Evolutionary conservation across 2,797 vertebrate genomes (phyloP).

Genomic region (Masticophis lateralis): DNA sequence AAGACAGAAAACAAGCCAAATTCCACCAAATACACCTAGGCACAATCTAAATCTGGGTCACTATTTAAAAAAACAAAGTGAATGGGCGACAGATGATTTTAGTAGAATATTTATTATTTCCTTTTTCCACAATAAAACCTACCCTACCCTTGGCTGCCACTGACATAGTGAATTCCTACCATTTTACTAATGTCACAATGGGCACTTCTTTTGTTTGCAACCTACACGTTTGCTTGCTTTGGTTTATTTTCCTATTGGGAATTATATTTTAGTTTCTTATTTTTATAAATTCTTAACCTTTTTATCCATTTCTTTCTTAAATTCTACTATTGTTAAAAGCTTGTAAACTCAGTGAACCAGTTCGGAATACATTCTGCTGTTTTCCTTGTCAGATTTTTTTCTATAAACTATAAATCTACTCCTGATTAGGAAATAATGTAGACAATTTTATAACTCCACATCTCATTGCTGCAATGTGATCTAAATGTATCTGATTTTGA

Average conservation of each 20-base stretch:
- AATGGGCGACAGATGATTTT: neutral
- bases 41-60: neutral
- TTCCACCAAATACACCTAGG: neutral
- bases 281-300: neutral
- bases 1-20: neutral
- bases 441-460: neutral
- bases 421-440: neutral
- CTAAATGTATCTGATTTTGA: neutral
- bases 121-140: neutral
- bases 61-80: neutral
- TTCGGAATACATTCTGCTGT: neutral
- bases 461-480: neutral
- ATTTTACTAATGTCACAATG: neutral
- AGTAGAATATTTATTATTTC: neutral
- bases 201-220: neutral
- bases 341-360: neutral
- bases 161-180: neutral
- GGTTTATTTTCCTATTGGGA: neutral
- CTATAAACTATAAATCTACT: neutral
- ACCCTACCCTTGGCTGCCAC: neutral
- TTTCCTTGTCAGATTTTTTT: neutral
- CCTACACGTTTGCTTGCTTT: neutral
- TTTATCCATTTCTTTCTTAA: neutral
- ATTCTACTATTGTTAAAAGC: neutral
- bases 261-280: neutral